Conservation (phyloP, 2,888 invertebrate genomes). For the Chrysolina haemoptera region DNA sequence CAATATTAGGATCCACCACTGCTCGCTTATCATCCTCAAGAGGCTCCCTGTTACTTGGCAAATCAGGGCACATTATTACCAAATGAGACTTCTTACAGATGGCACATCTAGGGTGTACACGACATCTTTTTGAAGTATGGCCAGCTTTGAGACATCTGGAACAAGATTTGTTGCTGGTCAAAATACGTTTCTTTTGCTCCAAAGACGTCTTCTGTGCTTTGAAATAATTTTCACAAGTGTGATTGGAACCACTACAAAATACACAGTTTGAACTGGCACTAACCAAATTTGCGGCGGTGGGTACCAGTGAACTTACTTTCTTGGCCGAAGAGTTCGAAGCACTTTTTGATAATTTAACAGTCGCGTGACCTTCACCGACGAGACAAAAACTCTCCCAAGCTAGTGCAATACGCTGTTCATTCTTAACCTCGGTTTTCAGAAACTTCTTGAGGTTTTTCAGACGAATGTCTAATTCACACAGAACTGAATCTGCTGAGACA, state of each 20-base stretch:
- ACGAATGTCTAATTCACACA: too few species aligned
- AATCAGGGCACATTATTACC: too few species aligned
- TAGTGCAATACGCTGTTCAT: neutral
- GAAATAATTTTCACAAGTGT: neutral
- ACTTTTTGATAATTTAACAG: too few species aligned
- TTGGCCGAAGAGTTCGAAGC: too few species aligned
- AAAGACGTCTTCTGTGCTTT: too few species aligned
- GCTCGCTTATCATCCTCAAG: neutral
- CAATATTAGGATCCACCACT: neutral
- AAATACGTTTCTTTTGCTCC: too few species aligned
- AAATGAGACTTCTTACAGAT: neutral
- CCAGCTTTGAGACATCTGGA: neutral
- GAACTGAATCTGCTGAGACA: too few species aligned
- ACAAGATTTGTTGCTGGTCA: neutral
- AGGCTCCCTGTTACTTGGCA: neutral
- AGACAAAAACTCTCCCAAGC: neutral
- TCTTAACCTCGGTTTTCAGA: neutral
- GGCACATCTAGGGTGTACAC: neutral
- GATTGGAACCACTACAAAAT: neutral
- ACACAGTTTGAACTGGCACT: neutral
- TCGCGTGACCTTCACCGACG: neutral
- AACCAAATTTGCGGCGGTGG: too few species aligned
- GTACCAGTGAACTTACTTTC: too few species aligned
- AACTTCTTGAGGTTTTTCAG: neutral
- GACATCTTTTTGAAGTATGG: neutral